phyloP scores from a whole-genome alignment of 2,797 vertebrate species.

The Aplochiton taeniatus region DNA sequence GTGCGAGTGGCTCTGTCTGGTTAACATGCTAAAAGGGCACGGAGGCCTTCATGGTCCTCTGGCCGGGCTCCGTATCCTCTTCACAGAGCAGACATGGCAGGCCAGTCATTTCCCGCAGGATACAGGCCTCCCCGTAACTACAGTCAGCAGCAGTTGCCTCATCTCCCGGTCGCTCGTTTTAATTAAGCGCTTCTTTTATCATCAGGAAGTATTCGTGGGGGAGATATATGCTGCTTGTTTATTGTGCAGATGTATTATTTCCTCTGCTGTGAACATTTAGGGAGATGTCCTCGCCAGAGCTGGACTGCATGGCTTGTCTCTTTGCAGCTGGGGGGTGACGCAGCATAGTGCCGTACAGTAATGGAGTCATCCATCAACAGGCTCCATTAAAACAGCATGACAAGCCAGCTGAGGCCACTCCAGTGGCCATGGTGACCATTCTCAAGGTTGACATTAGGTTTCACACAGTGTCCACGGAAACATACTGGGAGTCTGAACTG shows the following conservation, averaged over 20 bases:
- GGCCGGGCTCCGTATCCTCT: slow-evolving; percentile 36
- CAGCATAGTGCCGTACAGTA: slow-evolving; percentile 70
- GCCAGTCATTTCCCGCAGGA: slow-evolving; percentile 51
- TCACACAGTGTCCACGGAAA: slow-evolving; percentile 48
- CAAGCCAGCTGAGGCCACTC: slow-evolving; percentile 69
- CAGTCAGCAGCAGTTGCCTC: slow-evolving; percentile 44
- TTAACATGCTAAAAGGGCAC: background rate
- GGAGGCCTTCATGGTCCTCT: slow-evolving; percentile 12
- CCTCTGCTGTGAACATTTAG: slow-evolving; percentile 57
- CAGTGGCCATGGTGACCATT: slow-evolving; percentile 64
- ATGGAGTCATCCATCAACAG: slow-evolving; percentile 77
- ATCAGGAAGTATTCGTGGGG: slow-evolving; percentile 61
- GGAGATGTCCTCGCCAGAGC: slow-evolving; percentile 53
- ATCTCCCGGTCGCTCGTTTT: slow-evolving; percentile 28
- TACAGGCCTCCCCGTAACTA: slow-evolving; percentile 31
- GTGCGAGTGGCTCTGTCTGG: slow-evolving; percentile 43
- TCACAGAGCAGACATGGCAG: slow-evolving; percentile 24
- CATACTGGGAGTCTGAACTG: background rate
- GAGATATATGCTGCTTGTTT: slow-evolving; percentile 66
- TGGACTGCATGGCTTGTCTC: slow-evolving; percentile 35
- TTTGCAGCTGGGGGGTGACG: slow-evolving; percentile 72
- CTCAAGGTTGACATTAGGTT: slow-evolving; percentile 54
- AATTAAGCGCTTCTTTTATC: slow-evolving; percentile 57
- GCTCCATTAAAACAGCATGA: slow-evolving; percentile 70
- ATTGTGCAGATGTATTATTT: slow-evolving; percentile 59